Percentiles rank a stretch among this genome's conserved stretches.
Evolutionary conservation across 2,113 vertebrate species (phyloP).

Genomic region (Fulmarus glacialis): DNA sequence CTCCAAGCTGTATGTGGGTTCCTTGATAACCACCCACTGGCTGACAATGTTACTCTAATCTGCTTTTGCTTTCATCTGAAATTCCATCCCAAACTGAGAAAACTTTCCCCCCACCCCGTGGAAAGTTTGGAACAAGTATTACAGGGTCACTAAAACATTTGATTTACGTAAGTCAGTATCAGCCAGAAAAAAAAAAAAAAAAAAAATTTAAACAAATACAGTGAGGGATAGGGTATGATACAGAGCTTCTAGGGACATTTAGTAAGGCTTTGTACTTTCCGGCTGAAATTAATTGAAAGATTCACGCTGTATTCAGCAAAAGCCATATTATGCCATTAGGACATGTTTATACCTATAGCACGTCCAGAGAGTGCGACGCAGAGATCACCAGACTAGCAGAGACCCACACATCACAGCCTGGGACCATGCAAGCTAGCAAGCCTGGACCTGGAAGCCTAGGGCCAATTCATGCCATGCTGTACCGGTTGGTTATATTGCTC

Average conservation of each 20-base stretch:
- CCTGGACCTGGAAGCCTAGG: background rate
- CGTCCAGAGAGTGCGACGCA: background rate
- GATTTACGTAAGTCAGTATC: background rate
- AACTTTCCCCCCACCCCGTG: rapidly evolving
- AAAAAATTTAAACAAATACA: too few relatives aligned
- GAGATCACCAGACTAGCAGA: background rate
- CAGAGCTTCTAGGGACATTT: background rate
- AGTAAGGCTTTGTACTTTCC: background rate
- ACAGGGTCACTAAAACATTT: background rate
- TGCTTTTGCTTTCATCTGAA: background rate
- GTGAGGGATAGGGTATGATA: background rate
- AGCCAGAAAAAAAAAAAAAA: background rate
- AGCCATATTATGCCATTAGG: rapidly evolving
- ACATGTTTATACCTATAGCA: background rate
- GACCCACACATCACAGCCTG: background rate
- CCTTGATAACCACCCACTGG: background rate
- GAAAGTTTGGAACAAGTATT: background rate
- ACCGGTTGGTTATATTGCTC: background rate
- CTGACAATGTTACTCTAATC: background rate
- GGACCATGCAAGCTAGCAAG: background rate
- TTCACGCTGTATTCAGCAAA: background rate
- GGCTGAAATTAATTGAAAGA: background rate
- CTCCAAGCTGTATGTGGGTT: background rate
- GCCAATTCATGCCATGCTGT: background rate
- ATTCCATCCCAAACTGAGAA: background rate